Conservation (phyloP, 2,113 vertebrate genomes). For the Micronycteris hirsuta region DNA sequence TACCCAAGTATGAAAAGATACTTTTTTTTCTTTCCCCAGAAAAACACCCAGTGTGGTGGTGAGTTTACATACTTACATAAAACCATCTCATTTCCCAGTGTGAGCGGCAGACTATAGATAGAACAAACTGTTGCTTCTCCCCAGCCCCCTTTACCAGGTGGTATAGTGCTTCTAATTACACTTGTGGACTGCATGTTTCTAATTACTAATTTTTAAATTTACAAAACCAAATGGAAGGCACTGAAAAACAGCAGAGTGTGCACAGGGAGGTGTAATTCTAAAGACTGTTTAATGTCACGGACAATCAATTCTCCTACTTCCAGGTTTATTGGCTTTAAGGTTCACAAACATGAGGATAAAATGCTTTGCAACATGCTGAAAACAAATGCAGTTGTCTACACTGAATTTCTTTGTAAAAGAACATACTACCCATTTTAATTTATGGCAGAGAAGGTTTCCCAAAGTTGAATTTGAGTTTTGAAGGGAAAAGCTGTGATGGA, state of each 20-base stretch:
- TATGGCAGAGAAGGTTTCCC: background rate
- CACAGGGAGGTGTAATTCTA: background rate
- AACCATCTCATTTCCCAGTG: background rate
- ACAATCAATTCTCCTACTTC: background rate
- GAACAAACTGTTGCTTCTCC: background rate
- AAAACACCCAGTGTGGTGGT: background rate
- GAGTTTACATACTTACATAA: background rate
- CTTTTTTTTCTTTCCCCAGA: accelerated
- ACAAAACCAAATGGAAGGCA: background rate
- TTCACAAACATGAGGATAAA: conserved; percentile 18
- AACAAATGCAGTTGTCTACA: background rate
- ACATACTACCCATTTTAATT: background rate
- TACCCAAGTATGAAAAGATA: background rate
- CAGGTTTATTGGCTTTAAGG: conserved; percentile 18
- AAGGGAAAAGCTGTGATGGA: background rate
- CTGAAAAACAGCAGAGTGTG: background rate
- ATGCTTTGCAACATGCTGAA: background rate
- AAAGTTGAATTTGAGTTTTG: background rate
- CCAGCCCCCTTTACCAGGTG: accelerated
- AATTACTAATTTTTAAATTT: conserved; percentile 20
- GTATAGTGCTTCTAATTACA: background rate
- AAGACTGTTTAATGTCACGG: background rate
- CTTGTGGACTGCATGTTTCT: background rate
- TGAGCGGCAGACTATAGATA: background rate
- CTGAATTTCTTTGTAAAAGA: background rate